These are phyloP conservation scores for Panopea generosa DNA, from an alignment of 2,888 invertebrate genomes.

Conservation along the genomic window DNA sequence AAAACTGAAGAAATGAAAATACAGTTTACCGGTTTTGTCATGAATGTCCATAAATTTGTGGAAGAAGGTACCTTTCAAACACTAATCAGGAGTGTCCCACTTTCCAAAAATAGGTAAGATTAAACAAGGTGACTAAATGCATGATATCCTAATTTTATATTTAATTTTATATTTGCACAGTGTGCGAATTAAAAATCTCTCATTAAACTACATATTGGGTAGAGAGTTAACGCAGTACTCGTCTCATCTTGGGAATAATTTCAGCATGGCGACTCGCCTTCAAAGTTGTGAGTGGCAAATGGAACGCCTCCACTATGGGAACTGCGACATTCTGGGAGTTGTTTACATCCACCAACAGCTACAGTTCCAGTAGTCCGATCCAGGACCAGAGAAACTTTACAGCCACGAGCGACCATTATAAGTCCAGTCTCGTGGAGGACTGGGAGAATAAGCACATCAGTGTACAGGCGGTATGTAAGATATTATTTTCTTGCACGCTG, in stretches of 20 bases:
- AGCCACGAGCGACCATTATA: constrained; percentile 49
- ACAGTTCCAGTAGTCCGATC: constrained; percentile 37
- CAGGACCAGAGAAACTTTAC: constrained; percentile 53
- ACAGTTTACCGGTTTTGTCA: too few relatives aligned
- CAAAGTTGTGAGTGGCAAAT: constrained; percentile 60
- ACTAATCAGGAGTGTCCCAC: too few relatives aligned
- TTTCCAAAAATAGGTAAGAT: too few relatives aligned
- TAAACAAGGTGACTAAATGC: too few relatives aligned
- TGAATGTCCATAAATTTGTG: too few relatives aligned
- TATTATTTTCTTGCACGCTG: neutral
- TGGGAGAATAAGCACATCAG: constrained; percentile 59
- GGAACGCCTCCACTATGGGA: constrained; percentile 30
- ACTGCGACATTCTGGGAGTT: constrained; percentile 40
- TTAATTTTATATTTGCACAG: too few relatives aligned
- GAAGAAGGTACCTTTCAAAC: too few relatives aligned
- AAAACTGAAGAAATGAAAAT: too few relatives aligned
- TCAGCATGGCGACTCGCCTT: constrained; percentile 67
- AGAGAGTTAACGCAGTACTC: neutral
- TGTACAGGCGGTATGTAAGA: constrained; percentile 63
- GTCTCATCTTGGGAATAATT: constrained; percentile 1
- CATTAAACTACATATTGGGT: too few relatives aligned
- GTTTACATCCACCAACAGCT: constrained; percentile 32
- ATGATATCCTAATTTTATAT: too few relatives aligned
- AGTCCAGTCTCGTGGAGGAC: constrained; percentile 60
- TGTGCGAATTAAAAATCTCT: too few relatives aligned